Percentiles rank a stretch among this genome's conserved stretches.
Conservation (phyloP, 2,888 invertebrate species). For the Poecilobothrus nobilitatus region DNA sequence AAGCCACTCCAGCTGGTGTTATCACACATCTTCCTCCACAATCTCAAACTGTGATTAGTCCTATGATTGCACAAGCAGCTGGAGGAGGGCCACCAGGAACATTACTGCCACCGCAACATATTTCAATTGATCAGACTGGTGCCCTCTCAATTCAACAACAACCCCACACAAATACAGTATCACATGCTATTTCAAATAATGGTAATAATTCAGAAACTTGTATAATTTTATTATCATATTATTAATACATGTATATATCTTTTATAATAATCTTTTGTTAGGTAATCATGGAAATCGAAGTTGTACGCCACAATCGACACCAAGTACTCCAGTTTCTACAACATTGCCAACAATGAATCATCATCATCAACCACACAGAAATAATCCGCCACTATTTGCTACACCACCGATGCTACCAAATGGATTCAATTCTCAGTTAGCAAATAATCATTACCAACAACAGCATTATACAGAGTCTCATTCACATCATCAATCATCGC, state of each 20-base stretch:
- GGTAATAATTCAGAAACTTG: constrained; percentile 9
- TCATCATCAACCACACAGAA: constrained; percentile 28
- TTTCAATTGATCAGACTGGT: constrained; percentile 21
- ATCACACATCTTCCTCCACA: constrained; percentile 32
- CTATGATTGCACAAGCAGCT: constrained; percentile 24
- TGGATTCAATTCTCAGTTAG: constrained; percentile 31
- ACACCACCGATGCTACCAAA: constrained; percentile 39
- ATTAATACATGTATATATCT: constrained; percentile 18
- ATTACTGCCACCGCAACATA: constrained; percentile 20
- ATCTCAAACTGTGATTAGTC: constrained; percentile 40
- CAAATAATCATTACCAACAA: constrained; percentile 22
- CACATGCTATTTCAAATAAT: constrained; percentile 19
- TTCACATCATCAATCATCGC: constrained; percentile 13
- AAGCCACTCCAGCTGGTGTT: constrained; percentile 28
- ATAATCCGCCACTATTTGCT: constrained; percentile 40
- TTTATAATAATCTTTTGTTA: constrained; percentile 14
- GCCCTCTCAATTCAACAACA: constrained; percentile 29
- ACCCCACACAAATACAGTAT: constrained; percentile 20
- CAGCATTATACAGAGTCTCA: constrained; percentile 23
- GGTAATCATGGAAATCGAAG: constrained; percentile 24
- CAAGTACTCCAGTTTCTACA: constrained; percentile 40
- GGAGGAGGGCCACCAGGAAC: constrained; percentile 26
- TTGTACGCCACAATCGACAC: constrained; percentile 39
- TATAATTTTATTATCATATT: neutral
- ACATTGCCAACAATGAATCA: constrained; percentile 20